phyloP scores from a whole-genome alignment of 2,797 vertebrate genomes.

The Rallus crepitans region DNA sequence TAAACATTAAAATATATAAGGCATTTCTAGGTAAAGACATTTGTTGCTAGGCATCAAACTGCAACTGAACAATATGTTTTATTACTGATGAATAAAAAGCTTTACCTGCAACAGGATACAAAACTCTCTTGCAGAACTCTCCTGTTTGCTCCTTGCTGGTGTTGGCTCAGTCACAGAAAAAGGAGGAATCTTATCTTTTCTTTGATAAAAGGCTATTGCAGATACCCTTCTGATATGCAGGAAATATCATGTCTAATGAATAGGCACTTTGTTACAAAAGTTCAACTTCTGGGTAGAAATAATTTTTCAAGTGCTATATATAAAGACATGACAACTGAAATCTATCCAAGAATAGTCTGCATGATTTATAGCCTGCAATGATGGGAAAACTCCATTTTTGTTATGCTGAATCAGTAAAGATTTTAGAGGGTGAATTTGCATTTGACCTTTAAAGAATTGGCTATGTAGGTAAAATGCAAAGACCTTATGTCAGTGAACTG shows the following conservation, averaged over 20 bases:
- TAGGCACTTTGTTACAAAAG: conserved; percentile 60
- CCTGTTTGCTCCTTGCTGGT: neutral
- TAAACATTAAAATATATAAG: neutral
- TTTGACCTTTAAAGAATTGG: conserved; percentile 16
- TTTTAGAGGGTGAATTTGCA: conserved; percentile 1
- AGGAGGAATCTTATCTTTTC: conserved; percentile 41
- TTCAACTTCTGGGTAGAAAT: conserved; percentile 61
- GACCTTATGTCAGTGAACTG: neutral
- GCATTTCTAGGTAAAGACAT: neutral
- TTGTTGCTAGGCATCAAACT: neutral
- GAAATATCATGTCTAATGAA: conserved; percentile 62
- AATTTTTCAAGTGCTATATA: conserved; percentile 43
- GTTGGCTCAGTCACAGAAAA: conserved; percentile 23
- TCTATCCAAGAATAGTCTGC: neutral
- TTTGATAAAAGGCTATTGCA: conserved; percentile 54
- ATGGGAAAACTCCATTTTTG: neutral
- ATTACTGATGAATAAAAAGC: conserved; percentile 42
- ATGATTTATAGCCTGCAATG: conserved; percentile 19
- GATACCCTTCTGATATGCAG: conserved; percentile 50
- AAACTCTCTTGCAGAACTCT: conserved; percentile 16
- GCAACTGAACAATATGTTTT: conserved; percentile 21
- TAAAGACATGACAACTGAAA: conserved; percentile 55
- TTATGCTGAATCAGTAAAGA: conserved; percentile 25
- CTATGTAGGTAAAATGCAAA: neutral
- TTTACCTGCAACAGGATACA: conserved; percentile 35